Evolutionary conservation across 2,888 invertebrate species (phyloP).

Genomic region (Notodonta ziczac): DNA sequence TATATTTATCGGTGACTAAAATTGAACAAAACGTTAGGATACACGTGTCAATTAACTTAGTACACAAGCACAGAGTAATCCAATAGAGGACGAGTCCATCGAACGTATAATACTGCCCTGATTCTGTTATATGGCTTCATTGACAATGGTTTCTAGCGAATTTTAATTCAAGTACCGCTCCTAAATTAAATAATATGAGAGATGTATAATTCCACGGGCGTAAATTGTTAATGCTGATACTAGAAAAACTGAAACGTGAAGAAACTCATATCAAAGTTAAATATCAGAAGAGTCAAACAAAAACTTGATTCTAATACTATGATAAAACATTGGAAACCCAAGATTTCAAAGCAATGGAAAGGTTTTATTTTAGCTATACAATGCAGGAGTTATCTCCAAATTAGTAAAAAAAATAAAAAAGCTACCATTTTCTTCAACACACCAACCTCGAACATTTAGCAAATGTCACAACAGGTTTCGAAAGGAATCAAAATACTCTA

Average conservation of each 20-base stretch:
- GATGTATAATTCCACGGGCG: neutral
- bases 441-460: neutral
- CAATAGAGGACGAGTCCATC: constrained; percentile 64
- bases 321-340: too few species aligned
- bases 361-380: neutral
- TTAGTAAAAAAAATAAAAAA: neutral
- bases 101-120: constrained; percentile 51
- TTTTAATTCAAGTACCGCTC: constrained; percentile 14
- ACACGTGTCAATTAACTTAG: constrained; percentile 34
- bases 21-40: neutral
- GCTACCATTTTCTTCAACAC: neutral
- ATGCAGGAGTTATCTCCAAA: neutral
- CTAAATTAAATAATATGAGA: neutral
- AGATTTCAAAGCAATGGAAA: too few species aligned
- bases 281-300: neutral
- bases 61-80: constrained; percentile 57
- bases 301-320: too few species aligned
- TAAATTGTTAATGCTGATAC: neutral
- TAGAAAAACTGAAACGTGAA: neutral
- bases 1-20: neutral
- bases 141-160: constrained; percentile 49
- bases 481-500: neutral
- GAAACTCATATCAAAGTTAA: neutral
- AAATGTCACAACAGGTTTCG: constrained; percentile 3
- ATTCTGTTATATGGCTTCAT: constrained; percentile 63